These are phyloP conservation scores for Clarias gariepinus DNA, from an alignment of 2,113 vertebrate genomes.

Conservation along the genomic window DNA sequence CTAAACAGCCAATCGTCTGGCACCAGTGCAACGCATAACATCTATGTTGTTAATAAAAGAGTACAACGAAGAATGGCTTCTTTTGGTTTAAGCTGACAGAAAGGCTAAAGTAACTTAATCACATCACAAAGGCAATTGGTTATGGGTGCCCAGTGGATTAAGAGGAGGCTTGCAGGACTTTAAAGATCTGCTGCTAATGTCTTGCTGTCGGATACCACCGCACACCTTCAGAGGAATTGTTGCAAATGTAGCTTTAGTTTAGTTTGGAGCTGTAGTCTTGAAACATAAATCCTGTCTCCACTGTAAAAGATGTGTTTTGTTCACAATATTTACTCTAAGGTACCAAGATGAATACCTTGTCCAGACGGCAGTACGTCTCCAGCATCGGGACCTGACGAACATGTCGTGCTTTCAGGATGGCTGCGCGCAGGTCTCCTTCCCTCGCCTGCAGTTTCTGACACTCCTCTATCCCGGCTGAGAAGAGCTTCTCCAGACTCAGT, in stretches of 20 bases:
- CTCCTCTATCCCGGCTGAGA: constrained; percentile 59
- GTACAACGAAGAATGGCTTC: too few relatives aligned
- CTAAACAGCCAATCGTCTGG: too few relatives aligned
- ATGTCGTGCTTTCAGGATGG: constrained; percentile 78
- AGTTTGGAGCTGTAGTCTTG: not conserved
- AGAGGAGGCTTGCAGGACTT: too few relatives aligned
- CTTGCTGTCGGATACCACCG: too few relatives aligned
- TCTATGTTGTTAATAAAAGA: too few relatives aligned
- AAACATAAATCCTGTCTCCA: not conserved
- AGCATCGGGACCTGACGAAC: constrained; percentile 68
- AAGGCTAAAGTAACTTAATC: too few relatives aligned
- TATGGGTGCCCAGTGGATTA: too few relatives aligned
- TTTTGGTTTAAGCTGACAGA: too few relatives aligned
- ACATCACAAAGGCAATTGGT: too few relatives aligned
- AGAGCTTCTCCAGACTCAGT: constrained; percentile 65
- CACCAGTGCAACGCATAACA: not conserved
- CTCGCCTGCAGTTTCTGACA: constrained; percentile 71
- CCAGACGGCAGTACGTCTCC: constrained; percentile 66
- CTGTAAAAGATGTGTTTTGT: not conserved
- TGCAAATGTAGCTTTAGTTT: too few relatives aligned
- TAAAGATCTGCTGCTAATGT: too few relatives aligned
- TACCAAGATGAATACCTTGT: constrained; percentile 54
- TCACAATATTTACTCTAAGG: not conserved
- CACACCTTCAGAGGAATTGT: too few relatives aligned
- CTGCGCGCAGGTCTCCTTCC: constrained; percentile 66